A percentile compares a stretch with the other conserved stretches of the same genome.
These are phyloP conservation scores for Riptortus pedestris DNA, from an alignment of 1,140 invertebrate species.

Conservation along the genomic window DNA sequence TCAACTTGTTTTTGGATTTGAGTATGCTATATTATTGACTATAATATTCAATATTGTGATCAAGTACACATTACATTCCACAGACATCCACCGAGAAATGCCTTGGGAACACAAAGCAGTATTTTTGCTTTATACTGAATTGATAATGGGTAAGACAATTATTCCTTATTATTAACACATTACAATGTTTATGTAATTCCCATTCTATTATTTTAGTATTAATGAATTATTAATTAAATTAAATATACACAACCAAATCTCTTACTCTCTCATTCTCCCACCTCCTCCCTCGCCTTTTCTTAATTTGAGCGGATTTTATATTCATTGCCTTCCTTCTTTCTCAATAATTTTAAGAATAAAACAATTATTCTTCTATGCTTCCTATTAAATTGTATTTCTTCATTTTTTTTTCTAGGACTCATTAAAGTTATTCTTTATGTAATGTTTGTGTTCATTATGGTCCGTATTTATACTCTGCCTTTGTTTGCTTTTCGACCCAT, in stretches of 20 bases:
- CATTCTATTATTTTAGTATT: too few relatives aligned
- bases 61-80: slow-evolving; percentile 89
- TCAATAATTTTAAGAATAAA: too few relatives aligned
- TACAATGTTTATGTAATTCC: slow-evolving; percentile 3
- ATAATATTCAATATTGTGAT: slow-evolving; percentile 87
- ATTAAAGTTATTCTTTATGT: slow-evolving; percentile 84
- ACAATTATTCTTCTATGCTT: too few relatives aligned
- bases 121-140: slow-evolving; percentile 90
- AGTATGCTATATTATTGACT: slow-evolving; percentile 94
- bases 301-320: too few relatives aligned
- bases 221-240: too few relatives aligned
- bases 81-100: slow-evolving; percentile 88
- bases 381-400: too few relatives aligned
- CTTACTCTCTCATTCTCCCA: too few relatives aligned
- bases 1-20: slow-evolving; percentile 98
- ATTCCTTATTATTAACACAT: not conserved
- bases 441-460: slow-evolving; percentile 91
- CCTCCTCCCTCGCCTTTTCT: too few relatives aligned
- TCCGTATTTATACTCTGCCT: slow-evolving; percentile 93
- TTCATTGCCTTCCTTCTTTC: too few relatives aligned
- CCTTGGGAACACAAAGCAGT: slow-evolving; percentile 99
- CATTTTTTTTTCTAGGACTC: slow-evolving; percentile 42
- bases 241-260: too few relatives aligned
- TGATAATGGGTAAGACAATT: slow-evolving; percentile 73
- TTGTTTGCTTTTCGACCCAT: slow-evolving; percentile 97